Evolutionary conservation across 2,797 vertebrate genomes (phyloP), one percentile per base, ranked within the genome.

Genomic region (Liparis tanakae): DNA sequence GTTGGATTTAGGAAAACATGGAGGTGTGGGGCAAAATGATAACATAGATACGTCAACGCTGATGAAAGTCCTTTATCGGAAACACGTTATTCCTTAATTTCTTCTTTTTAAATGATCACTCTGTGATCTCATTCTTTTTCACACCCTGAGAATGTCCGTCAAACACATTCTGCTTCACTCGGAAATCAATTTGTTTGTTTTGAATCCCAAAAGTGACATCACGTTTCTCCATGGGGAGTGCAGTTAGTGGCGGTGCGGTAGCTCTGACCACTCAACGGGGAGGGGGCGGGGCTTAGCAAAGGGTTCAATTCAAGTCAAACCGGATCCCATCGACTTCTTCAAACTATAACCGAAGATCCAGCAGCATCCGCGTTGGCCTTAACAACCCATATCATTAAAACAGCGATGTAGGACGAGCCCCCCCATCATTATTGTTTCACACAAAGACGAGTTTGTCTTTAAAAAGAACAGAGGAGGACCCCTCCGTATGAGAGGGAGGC

Each of bases 401-500:
- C 62, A 0, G 39, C 63, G 61, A 64, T 63, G 44, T 15, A 53
- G 61, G 10, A 75, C 48, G 34, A 75, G 25, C 25, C 25, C 25
- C 25, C 10, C 44, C 41, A 9, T 65, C 54, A 14, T 57, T 57
- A 18, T 39, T n/a, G 15, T 60, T 80, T 72, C 71, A 70, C 67
- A 61, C 61, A 50, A 12, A 61, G 43, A 59, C 46, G 53, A 44
- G 61, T 70, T 60, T 63, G 55, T 67, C 71, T 80, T 71, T 64
- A 78, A 70, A 53, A 76, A 60, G 60, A 41, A 3, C 48, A 39
- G 65, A 54, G 61, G 68, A 37, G 50, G 50, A 67, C 58, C 8
- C 30, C 74, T 66, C 70, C 43, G 70, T 59, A 43, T 74, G 73
- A 71, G 80, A 76, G 60, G 17, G 61, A 74, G 55, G 41, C 63